Percentiles rank a stretch among this genome's conserved stretches.
Conservation (phyloP, 2,888 invertebrate genomes). For the Onchidella celtica region DNA sequence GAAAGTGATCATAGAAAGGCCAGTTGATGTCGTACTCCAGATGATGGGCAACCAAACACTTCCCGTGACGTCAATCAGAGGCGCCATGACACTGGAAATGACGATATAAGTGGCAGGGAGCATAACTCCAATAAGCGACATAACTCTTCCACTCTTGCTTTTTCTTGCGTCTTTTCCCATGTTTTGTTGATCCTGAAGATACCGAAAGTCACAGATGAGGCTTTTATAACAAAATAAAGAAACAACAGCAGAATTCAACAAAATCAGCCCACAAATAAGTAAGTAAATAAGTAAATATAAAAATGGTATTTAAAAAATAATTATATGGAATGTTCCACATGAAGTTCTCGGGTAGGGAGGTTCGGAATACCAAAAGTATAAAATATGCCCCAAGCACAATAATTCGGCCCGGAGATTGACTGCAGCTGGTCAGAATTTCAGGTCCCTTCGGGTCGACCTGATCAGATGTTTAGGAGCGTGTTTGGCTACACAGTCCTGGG, state of each 20-base stretch:
- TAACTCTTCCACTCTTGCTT: constrained; percentile 5
- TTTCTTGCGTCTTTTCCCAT: background rate
- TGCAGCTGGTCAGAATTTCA: too few species aligned
- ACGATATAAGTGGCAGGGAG: constrained; percentile 36
- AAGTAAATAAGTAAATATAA: background rate
- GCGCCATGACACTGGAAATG: constrained; percentile 43
- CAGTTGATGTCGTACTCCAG: background rate
- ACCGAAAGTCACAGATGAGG: too few species aligned
- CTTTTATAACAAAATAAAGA: background rate
- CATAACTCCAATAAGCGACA: constrained; percentile 19
- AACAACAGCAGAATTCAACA: background rate
- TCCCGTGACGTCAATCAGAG: constrained; percentile 36
- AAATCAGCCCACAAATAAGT: background rate
- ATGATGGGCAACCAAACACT: constrained; percentile 33
- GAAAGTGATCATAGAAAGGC: background rate
- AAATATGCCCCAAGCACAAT: too few species aligned
- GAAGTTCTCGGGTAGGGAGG: too few species aligned
- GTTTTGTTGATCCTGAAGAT: too few species aligned
- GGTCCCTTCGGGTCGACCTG: too few species aligned
- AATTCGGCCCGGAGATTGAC: too few species aligned
- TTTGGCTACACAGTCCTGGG: too few species aligned
- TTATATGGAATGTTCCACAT: too few species aligned
- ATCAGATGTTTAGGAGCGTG: too few species aligned
- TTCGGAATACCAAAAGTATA: too few species aligned
- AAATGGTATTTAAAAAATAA: background rate